Evolutionary conservation across 2,797 vertebrate species (phyloP).

Genomic region (Cyprinodon diabolis): DNA sequence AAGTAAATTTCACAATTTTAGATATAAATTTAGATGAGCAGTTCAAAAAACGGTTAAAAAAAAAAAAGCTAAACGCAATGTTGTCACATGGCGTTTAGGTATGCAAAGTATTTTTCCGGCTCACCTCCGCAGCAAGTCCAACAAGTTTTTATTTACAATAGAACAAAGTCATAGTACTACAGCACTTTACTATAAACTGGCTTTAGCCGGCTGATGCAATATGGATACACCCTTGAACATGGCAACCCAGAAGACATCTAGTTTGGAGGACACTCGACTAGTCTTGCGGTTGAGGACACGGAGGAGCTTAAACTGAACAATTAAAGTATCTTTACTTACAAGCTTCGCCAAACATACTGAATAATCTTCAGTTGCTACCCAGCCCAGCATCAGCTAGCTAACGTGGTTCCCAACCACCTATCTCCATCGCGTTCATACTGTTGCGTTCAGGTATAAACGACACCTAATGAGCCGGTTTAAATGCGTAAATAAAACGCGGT

Average conservation of each 20-base stretch:
- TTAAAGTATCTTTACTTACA: conserved; percentile 13
- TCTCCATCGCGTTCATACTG: conserved; percentile 24
- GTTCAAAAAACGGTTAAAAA: too few relatives aligned
- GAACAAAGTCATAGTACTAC: not conserved
- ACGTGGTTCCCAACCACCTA: conserved; percentile 42
- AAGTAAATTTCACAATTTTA: too few relatives aligned
- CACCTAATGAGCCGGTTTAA: not conserved
- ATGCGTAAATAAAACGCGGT: too few relatives aligned
- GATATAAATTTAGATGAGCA: too few relatives aligned
- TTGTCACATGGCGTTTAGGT: not conserved
- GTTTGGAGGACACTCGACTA: not conserved
- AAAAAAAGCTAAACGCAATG: not conserved
- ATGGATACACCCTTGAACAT: not conserved
- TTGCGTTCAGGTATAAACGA: conserved; percentile 28
- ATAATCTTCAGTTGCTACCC: not conserved
- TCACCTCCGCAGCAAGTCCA: not conserved
- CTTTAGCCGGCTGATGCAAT: conserved; percentile 17
- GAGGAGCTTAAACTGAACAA: not conserved
- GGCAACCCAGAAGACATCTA: not conserved
- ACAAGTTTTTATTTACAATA: not conserved
- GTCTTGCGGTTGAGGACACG: not conserved
- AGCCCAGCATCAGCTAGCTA: conserved; percentile 16
- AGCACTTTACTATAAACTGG: not conserved
- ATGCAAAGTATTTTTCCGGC: not conserved
- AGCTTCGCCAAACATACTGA: not conserved